phyloP scores from a whole-genome alignment of 2,113 vertebrate genomes.

The Eolophus roseicapilla region DNA sequence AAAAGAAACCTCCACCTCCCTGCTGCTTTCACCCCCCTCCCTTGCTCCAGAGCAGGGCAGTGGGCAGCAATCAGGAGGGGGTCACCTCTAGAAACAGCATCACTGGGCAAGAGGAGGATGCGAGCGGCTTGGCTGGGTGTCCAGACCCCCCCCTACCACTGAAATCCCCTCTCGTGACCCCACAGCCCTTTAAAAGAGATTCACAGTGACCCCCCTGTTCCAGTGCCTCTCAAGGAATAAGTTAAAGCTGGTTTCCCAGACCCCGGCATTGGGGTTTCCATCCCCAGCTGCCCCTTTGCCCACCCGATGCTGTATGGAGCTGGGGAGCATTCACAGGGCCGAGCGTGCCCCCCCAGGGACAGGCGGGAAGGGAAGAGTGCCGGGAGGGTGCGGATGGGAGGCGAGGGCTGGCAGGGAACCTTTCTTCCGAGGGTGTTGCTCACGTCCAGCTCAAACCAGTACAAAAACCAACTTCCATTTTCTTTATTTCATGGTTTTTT shows the following conservation, averaged over 20 bases:
- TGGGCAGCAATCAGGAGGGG: not conserved
- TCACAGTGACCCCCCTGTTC: not conserved
- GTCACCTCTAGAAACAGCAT: not conserved
- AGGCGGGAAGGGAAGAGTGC: not conserved
- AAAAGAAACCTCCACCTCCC: not conserved
- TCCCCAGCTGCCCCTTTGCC: not conserved
- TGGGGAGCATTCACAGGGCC: conserved; percentile 31
- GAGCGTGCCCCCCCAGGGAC: not conserved
- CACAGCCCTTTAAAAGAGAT: not conserved
- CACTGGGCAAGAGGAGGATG: not conserved
- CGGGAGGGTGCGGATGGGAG: not conserved
- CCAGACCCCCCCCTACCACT: not conserved
- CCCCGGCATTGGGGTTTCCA: not conserved
- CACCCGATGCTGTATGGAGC: not conserved
- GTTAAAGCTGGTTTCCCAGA: not conserved
- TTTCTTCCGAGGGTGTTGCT: conserved; percentile 68
- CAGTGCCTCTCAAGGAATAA: not conserved
- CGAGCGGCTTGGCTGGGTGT: not conserved
- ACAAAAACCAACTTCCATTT: conserved; percentile 77
- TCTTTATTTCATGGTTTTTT: conserved; percentile 79
- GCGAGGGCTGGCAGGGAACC: conserved; percentile 9
- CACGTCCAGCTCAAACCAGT: conserved; percentile 72
- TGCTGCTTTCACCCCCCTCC: not conserved
- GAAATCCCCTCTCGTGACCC: not conserved
- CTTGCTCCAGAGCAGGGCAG: not conserved